Evolutionary conservation across 2,797 vertebrate genomes (phyloP), one percentile per base, ranked within the genome.

Genomic region (Sciaenops ocellatus): DNA sequence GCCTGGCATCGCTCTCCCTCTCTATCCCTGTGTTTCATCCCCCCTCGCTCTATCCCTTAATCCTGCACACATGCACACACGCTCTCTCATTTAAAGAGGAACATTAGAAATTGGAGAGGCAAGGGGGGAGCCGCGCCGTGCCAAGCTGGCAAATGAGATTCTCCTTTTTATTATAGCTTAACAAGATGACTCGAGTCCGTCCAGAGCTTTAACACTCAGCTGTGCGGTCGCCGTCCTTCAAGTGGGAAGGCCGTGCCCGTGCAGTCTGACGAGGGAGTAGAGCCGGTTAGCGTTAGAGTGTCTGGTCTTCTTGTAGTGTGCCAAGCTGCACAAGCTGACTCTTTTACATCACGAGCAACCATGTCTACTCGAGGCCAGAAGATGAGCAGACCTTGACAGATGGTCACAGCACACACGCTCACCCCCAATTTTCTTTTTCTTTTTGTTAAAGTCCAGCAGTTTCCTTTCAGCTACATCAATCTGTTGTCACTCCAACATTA

Each of bases 21-120:
- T 82, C 69, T 59, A 66, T 73, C 80, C 83, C 74, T 60, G 74
- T 70, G 76, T 89, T 78, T 84, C 78, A 90, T 90, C 81, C 85
- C 69, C 52, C 41, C 8, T 38, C 34, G 16, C 78, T 89, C 78
- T 61, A 90, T 91, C 85, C 90, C 66, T 82, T 91, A 88, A 90
- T 90, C 89, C 87, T 63, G 78, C 87, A 79, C 88, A 89, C 86
- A 86, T 76, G 85, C 79, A 84, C 79, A 69, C 79, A 63, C 57
- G 41, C 62, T 59, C 78, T 80, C 75, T 90, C 62, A 81, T 92
- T 90, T 88, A 90, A 90, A 89, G 65, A 89, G 80, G 65, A 87
- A 85, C 81, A 88, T 85, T 85, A 87, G 87, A 87, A 86, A 89
- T 70, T 87, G 84, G 82, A 88, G 79, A 80, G 84, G 78, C 69